Evolutionary conservation across 1,140 invertebrate genomes (phyloP).

Genomic region (Apolygus lucorum): DNA sequence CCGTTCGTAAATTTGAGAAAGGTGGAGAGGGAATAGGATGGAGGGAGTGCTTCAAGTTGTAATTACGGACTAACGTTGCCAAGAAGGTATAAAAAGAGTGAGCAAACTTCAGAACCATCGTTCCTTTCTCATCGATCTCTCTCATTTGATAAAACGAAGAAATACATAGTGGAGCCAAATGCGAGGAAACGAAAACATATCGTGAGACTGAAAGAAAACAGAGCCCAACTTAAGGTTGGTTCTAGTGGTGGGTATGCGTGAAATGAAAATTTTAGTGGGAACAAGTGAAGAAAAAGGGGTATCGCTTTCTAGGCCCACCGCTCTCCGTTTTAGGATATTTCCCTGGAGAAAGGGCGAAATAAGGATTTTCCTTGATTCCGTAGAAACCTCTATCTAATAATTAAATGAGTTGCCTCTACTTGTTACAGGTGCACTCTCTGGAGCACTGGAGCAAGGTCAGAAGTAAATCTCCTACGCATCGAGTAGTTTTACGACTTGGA

Average conservation of each 20-base stretch:
- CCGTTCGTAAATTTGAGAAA: conserved; percentile 1
- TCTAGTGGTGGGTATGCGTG: not conserved
- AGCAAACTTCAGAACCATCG: not conserved
- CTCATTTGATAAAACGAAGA: not conserved
- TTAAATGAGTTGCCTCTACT: not conserved
- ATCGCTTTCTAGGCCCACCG: too few species aligned
- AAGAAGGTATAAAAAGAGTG: not conserved
- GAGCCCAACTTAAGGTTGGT: too few species aligned
- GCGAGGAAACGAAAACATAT: not conserved
- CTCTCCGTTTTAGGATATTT: not conserved
- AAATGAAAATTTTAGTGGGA: conserved; percentile 5
- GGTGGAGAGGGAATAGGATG: not conserved
- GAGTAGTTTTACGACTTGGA: too few species aligned
- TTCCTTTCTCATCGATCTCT: not conserved
- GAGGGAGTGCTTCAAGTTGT: not conserved
- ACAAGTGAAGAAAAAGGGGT: not conserved
- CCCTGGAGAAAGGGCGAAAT: not conserved
- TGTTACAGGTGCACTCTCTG: too few species aligned
- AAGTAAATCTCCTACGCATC: too few species aligned
- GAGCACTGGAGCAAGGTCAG: too few species aligned
- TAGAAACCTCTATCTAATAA: not conserved
- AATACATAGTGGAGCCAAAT: not conserved
- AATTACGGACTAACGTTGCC: not conserved
- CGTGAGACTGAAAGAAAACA: not conserved
- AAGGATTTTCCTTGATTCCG: not conserved